A percentile compares a stretch with the other conserved stretches of the same genome.
These are phyloP conservation scores for Carlito syrichta DNA, from an alignment of 2,113 vertebrate genomes.

Conservation along the genomic window DNA sequence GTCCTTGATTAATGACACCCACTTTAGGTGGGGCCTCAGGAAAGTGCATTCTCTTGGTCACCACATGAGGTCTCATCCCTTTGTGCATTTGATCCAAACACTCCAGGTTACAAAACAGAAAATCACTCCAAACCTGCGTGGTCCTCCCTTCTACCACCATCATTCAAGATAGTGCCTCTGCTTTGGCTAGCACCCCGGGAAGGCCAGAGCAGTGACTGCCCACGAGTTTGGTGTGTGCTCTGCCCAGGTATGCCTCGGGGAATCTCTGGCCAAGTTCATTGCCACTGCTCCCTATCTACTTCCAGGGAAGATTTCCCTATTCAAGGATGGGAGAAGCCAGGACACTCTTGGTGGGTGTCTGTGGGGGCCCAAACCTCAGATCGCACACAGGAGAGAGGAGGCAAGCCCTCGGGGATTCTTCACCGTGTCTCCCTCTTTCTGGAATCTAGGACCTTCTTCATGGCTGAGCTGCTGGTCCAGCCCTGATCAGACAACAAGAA, in stretches of 20 bases:
- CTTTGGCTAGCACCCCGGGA: background rate
- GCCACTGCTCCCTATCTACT: background rate
- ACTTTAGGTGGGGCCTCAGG: too few species aligned
- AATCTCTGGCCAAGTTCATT: background rate
- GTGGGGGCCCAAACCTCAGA: background rate
- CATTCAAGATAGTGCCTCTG: background rate
- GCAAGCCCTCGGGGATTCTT: fast-evolving
- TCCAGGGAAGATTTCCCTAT: background rate
- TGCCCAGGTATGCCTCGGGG: background rate
- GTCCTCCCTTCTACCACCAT: fast-evolving
- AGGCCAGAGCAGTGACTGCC: background rate
- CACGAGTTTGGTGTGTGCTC: background rate
- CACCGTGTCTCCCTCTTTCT: background rate
- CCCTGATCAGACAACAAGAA: background rate
- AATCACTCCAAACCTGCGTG: background rate
- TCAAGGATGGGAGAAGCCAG: background rate
- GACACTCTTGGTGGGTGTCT: background rate
- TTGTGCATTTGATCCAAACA: background rate
- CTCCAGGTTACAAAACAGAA: background rate
- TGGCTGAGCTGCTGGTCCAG: background rate
- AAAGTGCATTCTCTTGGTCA: background rate
- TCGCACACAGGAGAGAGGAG: too few species aligned
- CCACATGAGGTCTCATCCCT: background rate
- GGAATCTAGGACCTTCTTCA: background rate
- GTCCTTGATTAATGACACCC: background rate